A percentile compares a stretch with the other conserved stretches of the same genome.
Evolutionary conservation across 2,888 invertebrate species (phyloP).

Genomic region (Neoascia interrupta): DNA sequence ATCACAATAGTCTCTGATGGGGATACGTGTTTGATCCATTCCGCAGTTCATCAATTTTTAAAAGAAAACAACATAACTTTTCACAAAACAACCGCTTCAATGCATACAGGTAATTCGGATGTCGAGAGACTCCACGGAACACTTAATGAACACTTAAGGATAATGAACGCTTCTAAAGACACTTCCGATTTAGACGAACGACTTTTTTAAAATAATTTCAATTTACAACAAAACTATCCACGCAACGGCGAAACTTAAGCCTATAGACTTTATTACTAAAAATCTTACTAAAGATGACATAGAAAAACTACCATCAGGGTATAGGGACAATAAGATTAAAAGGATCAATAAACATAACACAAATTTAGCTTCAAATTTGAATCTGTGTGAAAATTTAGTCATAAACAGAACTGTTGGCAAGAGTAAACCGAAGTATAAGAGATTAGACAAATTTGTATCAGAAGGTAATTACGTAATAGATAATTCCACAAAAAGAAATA

Average conservation of each 20-base stretch:
- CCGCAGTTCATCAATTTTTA: conserved; percentile 9
- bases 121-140: conserved; percentile 14
- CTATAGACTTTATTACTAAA: conserved; percentile 44
- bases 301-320: too few species aligned
- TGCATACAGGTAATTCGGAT: conserved; percentile 22
- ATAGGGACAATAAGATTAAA: too few species aligned
- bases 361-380: too few species aligned
- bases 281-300: too few species aligned
- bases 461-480: too few species aligned
- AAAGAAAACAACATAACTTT: conserved; percentile 1
- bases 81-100: conserved; percentile 3
- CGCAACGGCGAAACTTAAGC: conserved; percentile 25
- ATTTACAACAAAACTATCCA: conserved; percentile 16
- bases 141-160: conserved; percentile 11
- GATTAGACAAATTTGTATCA: too few species aligned
- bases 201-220: conserved; percentile 29
- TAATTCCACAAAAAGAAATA: too few species aligned
- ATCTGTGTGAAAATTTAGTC: too few species aligned
- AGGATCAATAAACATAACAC: too few species aligned
- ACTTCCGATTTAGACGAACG: conserved; percentile 2
- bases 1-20: conserved; percentile 3
- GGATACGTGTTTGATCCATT: conserved; percentile 9
- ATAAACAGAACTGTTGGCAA: too few species aligned
- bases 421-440: too few species aligned
- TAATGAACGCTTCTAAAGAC: conserved; percentile 22